These are phyloP conservation scores for Dipodomys stephensi DNA, from an alignment of 2,113 vertebrate species.

Conservation along the genomic window DNA sequence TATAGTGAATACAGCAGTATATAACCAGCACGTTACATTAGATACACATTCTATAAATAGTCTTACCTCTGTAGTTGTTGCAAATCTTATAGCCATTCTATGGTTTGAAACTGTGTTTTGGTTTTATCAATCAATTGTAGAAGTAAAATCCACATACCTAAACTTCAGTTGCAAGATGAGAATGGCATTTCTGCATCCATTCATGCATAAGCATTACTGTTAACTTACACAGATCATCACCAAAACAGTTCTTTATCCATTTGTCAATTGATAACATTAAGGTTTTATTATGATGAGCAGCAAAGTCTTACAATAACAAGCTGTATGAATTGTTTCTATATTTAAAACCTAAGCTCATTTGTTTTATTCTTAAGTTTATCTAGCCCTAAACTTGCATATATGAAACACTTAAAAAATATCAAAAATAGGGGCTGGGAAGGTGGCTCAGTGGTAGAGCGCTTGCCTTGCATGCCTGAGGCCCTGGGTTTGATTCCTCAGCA, in stretches of 20 bases:
- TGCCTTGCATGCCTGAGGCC: no score
- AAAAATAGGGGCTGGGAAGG: no score
- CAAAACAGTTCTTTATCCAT: background rate
- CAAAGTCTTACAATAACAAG: conserved; percentile 28
- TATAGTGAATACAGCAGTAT: conserved; percentile 5
- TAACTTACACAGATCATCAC: background rate
- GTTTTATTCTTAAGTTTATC: background rate
- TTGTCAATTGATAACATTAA: conserved; percentile 9
- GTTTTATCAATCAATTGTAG: background rate
- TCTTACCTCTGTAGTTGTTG: background rate
- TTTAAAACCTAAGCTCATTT: background rate
- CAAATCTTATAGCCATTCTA: conserved; percentile 1
- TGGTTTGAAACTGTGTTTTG: background rate
- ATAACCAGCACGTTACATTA: conserved; percentile 9
- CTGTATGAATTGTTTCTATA: background rate
- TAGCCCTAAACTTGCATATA: conserved; percentile 15
- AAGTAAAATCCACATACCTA: background rate
- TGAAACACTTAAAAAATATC: background rate
- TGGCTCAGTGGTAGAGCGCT: no score
- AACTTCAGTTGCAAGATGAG: conserved; percentile 8
- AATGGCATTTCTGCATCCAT: background rate
- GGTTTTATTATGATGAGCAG: conserved; percentile 6
- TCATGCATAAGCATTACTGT: background rate
- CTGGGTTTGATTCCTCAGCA: no score
- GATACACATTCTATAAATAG: conserved; percentile 41